Evolutionary conservation across 2,888 invertebrate genomes (phyloP), one percentile per base, ranked within the genome.

Genomic region (Prenolepis imparis): DNA sequence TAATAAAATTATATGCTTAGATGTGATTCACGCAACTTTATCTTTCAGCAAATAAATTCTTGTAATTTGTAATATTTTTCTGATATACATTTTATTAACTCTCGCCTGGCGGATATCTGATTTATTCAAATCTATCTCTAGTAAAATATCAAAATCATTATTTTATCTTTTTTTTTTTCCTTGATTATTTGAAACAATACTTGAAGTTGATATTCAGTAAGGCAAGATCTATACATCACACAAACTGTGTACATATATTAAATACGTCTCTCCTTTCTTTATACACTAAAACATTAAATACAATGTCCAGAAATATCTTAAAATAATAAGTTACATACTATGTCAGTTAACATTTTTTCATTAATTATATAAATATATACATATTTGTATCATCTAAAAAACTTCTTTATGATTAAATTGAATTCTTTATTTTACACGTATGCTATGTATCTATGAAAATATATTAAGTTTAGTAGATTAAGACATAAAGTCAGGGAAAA

Each of bases 241-340:
- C n/a, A 52, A 52, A 52, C 1, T n/a, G 0, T 52, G 8, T 39
- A 11, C 61, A 36, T 72, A 8, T 59, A 72, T 24, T 87, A 87
- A 89, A 87, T 89, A 87, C 84, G 78, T 87, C 64, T 52, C 57
- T 73, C 57, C 28, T 63, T 73, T 63, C n/a, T 74, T 68, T 72
- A 36, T 70, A 9, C 11, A 75, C 41, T 59, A 55, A 75, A 57
- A 82, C 4, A 36, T 36, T 5, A 36, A 36, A 36, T 36, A 36
- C 36, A 5, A 36, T 36, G 36, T 36, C 36, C 0, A 36, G 4
- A 5, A 3, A 36, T 36, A 36, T 36, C 36, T 36, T 67, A 83
- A 75, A n/a, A 4, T 68, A 68, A 32, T 68, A 28, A 67, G 8
- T 18, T 5, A 21, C 41, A 9, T 48, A 28, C n/a, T 28, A 72